A percentile compares a stretch with the other conserved stretches of the same genome.
These are phyloP conservation scores for Drosophila buzzatii DNA, from an alignment of 2,888 invertebrate genomes.

Conservation along the genomic window DNA sequence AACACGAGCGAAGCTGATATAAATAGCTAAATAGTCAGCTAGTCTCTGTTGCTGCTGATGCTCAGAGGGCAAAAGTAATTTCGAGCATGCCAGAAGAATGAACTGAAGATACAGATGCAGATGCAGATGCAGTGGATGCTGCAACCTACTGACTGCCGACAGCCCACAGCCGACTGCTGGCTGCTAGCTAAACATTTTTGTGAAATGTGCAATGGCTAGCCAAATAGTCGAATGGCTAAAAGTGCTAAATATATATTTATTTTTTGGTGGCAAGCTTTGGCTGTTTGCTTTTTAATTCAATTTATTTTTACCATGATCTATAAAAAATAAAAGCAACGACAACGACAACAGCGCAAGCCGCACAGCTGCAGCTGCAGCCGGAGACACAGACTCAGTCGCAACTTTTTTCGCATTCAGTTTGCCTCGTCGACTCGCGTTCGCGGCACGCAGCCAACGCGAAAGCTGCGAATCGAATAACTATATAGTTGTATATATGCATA, in stretches of 20 bases:
- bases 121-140: not conserved
- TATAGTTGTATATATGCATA: not conserved
- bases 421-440: conserved; percentile 80
- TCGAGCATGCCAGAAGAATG: conserved; percentile 21
- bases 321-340: conserved; percentile 45
- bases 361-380: conserved; percentile 60
- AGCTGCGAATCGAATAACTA: conserved; percentile 41
- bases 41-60: conserved; percentile 17
- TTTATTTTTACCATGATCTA: conserved; percentile 50
- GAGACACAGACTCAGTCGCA: conserved; percentile 18
- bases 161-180: conserved; percentile 9
- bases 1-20: conserved; percentile 17
- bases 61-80: conserved; percentile 26
- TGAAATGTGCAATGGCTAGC: conserved; percentile 67
- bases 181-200: conserved; percentile 47
- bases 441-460: conserved; percentile 58
- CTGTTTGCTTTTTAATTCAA: conserved; percentile 45
- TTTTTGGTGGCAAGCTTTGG: conserved; percentile 38
- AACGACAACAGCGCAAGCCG: not conserved
- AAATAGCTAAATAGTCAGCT: conserved; percentile 40
- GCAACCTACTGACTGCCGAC: conserved; percentile 12
- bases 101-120: not conserved
- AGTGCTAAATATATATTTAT: conserved; percentile 63
- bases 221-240: conserved; percentile 29
- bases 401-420: conserved; percentile 73